Percentiles rank a stretch among this genome's conserved stretches.
Evolutionary conservation across 2,113 vertebrate genomes (phyloP).

Genomic region (Tupaia chinensis): DNA sequence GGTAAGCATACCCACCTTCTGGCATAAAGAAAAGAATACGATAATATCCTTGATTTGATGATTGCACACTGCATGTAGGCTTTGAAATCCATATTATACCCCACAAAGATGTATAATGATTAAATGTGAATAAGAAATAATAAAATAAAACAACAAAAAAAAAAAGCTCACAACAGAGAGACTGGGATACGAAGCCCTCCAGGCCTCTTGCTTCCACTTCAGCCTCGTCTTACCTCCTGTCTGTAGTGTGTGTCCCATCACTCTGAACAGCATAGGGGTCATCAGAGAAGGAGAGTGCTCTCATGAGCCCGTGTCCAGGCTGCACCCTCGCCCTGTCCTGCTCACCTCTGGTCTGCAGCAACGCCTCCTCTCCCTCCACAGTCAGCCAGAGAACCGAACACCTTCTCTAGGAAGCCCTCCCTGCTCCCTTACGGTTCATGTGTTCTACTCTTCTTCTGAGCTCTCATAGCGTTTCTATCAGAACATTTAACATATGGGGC

Average conservation of each 20-base stretch:
- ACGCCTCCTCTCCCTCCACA: background rate
- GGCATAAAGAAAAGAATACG: no score
- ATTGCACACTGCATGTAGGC: no score
- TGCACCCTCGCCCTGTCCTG: background rate
- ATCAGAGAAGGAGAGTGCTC: background rate
- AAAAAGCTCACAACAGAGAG: background rate
- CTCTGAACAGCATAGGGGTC: rapidly evolving
- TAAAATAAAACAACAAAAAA: background rate
- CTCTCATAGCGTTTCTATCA: background rate
- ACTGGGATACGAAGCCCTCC: background rate
- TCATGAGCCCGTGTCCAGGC: background rate
- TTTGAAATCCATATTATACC: no score
- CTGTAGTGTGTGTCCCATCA: background rate
- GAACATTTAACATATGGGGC: background rate
- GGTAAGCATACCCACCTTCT: no score
- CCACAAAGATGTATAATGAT: no score
- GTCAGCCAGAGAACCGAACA: background rate
- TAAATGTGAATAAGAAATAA: no score
- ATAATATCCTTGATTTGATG: no score
- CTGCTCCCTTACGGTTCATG: background rate
- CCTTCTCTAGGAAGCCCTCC: background rate
- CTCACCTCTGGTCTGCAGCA: background rate
- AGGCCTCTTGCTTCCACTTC: background rate
- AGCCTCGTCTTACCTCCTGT: background rate
- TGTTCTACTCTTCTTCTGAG: background rate